Evolutionary conservation across 2,797 vertebrate species (phyloP).

Genomic region (Diglossa cyanea): DNA sequence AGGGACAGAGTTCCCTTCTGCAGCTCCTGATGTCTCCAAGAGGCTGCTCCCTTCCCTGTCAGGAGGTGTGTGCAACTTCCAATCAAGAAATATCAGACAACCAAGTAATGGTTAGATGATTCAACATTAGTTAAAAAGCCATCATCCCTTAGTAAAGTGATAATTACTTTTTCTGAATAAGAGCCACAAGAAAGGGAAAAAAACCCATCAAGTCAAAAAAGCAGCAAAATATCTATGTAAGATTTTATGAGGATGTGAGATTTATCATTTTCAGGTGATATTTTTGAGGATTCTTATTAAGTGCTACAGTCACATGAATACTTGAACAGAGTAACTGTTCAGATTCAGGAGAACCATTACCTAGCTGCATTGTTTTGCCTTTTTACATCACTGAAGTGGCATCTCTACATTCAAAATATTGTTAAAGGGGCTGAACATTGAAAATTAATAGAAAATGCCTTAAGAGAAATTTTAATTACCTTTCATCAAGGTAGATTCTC

Average conservation of each 20-base stretch:
- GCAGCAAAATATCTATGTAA: not conserved
- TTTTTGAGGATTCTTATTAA: not conserved
- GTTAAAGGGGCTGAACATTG: not conserved
- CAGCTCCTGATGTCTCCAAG: not conserved
- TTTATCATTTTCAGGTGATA: not conserved
- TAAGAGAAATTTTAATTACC: constrained; percentile 74
- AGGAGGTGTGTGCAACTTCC: not conserved
- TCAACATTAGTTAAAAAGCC: not conserved
- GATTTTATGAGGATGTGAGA: not conserved
- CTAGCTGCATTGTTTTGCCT: not conserved
- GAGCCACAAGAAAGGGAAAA: not conserved
- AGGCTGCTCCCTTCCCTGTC: not conserved
- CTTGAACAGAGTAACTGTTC: not conserved
- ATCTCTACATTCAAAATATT: not conserved
- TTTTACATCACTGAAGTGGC: not conserved
- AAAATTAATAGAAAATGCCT: not conserved
- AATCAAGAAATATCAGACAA: not conserved
- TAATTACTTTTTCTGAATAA: not conserved
- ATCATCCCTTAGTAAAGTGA: not conserved
- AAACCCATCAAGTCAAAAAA: not conserved
- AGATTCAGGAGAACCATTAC: not conserved
- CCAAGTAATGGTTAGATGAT: not conserved
- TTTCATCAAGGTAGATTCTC: constrained; percentile 95
- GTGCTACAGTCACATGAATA: not conserved
- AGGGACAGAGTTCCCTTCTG: not conserved